Percentiles rank a stretch among this genome's conserved stretches.
Evolutionary conservation across 2,888 invertebrate species (phyloP).

Genomic region (Monochamus alternatus): DNA sequence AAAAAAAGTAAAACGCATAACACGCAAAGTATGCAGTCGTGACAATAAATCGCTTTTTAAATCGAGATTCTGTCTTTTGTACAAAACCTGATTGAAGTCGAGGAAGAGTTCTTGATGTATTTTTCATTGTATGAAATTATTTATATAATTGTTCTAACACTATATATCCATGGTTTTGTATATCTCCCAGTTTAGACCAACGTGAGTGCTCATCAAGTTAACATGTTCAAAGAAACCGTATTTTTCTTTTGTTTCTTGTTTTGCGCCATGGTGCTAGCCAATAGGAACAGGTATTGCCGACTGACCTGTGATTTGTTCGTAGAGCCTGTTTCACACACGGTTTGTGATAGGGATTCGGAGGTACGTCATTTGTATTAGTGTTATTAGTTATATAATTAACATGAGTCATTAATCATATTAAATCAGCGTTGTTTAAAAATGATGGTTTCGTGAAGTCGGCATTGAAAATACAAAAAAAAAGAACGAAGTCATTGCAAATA

Average conservation of each 20-base stretch:
- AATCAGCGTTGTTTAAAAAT: neutral
- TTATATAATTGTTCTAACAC: slow-evolving; percentile 25
- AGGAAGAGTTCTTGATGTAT: slow-evolving; percentile 33
- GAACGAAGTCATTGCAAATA: too few relatives aligned
- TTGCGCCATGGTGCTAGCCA: slow-evolving; percentile 18
- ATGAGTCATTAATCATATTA: neutral
- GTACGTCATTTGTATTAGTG: slow-evolving; percentile 38
- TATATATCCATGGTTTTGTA: slow-evolving; percentile 28
- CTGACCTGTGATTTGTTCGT: slow-evolving; percentile 55
- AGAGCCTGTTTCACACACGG: slow-evolving; percentile 57
- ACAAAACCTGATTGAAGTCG: slow-evolving; percentile 28
- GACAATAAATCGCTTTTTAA: slow-evolving; percentile 18
- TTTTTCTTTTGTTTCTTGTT: neutral
- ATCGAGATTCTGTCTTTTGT: slow-evolving; percentile 22
- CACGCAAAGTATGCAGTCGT: slow-evolving; percentile 10
- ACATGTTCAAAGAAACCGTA: slow-evolving; percentile 21
- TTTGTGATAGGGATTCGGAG: slow-evolving; percentile 54
- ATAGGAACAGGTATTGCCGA: slow-evolving; percentile 58
- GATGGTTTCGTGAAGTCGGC: too few relatives aligned
- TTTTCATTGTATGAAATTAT: slow-evolving; percentile 14
- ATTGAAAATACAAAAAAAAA: too few relatives aligned
- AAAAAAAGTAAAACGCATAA: neutral
- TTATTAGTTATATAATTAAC: slow-evolving; percentile 10
- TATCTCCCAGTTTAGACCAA: slow-evolving; percentile 13
- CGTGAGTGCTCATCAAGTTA: slow-evolving; percentile 14